Conservation (phyloP, 2,888 invertebrate genomes). For the Timandra comae region DNA sequence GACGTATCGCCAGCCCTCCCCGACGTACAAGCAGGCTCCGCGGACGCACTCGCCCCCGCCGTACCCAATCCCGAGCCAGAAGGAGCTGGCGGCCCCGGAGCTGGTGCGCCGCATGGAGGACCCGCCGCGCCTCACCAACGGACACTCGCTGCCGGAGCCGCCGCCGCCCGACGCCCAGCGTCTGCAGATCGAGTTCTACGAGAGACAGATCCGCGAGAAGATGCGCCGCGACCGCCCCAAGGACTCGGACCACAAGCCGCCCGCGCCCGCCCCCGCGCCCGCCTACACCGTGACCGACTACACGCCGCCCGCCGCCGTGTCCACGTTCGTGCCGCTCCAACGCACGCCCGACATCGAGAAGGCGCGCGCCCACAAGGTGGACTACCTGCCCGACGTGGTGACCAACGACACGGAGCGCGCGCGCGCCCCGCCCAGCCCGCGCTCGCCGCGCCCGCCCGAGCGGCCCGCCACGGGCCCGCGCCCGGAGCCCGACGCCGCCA, state of each 20-base stretch:
- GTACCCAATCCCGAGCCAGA: conserved; percentile 48
- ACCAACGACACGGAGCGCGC: conserved; percentile 51
- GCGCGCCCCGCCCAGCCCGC: conserved; percentile 22
- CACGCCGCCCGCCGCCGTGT: conserved; percentile 53
- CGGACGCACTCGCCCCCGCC: conserved; percentile 35
- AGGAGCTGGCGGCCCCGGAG: conserved; percentile 62
- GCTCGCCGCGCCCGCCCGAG: conserved; percentile 28
- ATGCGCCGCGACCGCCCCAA: conserved; percentile 25
- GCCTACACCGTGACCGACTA: conserved; percentile 69
- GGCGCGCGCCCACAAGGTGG: conserved; percentile 63
- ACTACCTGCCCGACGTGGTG: conserved; percentile 67
- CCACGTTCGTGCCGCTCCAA: conserved; percentile 68
- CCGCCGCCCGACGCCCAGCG: conserved; percentile 41
- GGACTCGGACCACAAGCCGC: conserved; percentile 35
- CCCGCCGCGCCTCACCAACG: conserved; percentile 19
- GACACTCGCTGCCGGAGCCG: conserved; percentile 2
- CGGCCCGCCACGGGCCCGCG: conserved; percentile 32
- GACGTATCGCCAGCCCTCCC: conserved; percentile 40
- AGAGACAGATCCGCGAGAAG: conserved; percentile 64
- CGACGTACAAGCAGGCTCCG: conserved; percentile 37
- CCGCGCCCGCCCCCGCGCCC: conserved; percentile 32
- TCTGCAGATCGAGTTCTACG: conserved; percentile 70
- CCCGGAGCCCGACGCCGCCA: conserved; percentile 46
- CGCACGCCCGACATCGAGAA: conserved; percentile 72
- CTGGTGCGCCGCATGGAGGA: conserved; percentile 48